Evolutionary conservation across 35 echinoderm and acorn worm species (phyloP), one percentile per base, ranked within the genome.

Genomic region (Nesometra sesokonis): DNA sequence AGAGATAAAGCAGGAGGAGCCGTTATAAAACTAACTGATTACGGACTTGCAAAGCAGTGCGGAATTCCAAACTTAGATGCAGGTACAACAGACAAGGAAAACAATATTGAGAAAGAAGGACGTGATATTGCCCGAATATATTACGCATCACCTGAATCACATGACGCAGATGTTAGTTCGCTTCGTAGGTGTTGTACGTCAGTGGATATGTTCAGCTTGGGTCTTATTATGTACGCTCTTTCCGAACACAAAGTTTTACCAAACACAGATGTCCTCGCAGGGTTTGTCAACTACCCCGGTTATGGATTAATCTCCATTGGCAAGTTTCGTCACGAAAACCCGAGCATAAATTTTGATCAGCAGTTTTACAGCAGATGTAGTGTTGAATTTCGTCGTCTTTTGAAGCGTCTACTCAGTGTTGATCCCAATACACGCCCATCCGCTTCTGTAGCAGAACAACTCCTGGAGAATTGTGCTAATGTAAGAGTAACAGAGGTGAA

Each of bases 231-330:
- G 47, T 86, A 88, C 34, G 92, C 95, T 5, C 89, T 92, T 13
- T 81, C 87, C 47, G 95, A 94, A 36, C 92, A 94, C 46, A 86
- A 91, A 17, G 33, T 97, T 4, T 78, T 97, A 32, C 88, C 85
- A 33, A 77, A 87, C 15, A 30, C 21, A 0, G 0, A 79, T 35
- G 31, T 80, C 0, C 81, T 93, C 29, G 40, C 87, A 30, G 96
- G 91, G 8, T 92, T 36, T 84, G 57, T 99, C 31, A 77, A 89
- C 46, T 99, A 92, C 32, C 96, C 96, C 0, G 96, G 96, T 11
- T 99, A 99, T 30, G 96, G 93, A 27, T 76, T 87, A 4, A 94
- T 99, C 35, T 93, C 96, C 0, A 78, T 99, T 0, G 96, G 96
- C 0, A 99, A 94, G 80, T 99, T 99, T 34, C 84, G 94, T 11